These are phyloP conservation scores for Epinotia nisella DNA, from an alignment of 2,888 invertebrate genomes.

Conservation along the genomic window DNA sequence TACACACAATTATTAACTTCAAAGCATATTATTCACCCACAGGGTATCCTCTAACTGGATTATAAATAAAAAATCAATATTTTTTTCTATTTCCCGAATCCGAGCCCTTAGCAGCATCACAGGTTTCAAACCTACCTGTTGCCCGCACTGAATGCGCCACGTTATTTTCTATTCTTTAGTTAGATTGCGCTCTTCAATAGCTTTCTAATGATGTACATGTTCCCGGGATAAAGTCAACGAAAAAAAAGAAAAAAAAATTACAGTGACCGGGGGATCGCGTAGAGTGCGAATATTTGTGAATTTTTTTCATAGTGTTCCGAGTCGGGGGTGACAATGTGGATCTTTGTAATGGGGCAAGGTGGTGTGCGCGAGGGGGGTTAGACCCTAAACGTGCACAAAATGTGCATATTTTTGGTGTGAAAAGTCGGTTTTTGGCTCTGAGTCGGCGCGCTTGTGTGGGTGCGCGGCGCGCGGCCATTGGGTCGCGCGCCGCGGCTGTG, in stretches of 20 bases:
- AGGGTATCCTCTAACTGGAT: slow-evolving; percentile 48
- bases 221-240: slow-evolving; percentile 48
- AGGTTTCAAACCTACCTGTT: slow-evolving; percentile 46
- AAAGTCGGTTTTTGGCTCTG: slow-evolving; percentile 64
- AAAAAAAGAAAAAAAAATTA: slow-evolving; percentile 56
- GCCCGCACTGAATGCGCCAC: slow-evolving; percentile 43
- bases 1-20: slow-evolving; percentile 50
- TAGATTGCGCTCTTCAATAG: slow-evolving; percentile 54
- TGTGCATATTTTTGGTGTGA: slow-evolving; percentile 66
- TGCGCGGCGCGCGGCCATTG: slow-evolving; percentile 71
- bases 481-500: slow-evolving; percentile 66
- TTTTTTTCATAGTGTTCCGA: slow-evolving; percentile 65
- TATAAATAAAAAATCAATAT: slow-evolving; percentile 58
- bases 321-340: slow-evolving; percentile 36
- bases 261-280: slow-evolving; percentile 52
- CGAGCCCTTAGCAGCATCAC: slow-evolving; percentile 49
- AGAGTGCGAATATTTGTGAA: slow-evolving; percentile 63
- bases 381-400: slow-evolving; percentile 75
- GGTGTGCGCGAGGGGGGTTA: slow-evolving; percentile 68
- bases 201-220: slow-evolving; percentile 49
- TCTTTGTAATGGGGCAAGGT: slow-evolving; percentile 50
- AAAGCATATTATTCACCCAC: slow-evolving; percentile 50
- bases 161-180: slow-evolving; percentile 50
- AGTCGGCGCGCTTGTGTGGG: slow-evolving; percentile 61
- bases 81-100: slow-evolving; percentile 46